phyloP scores from a whole-genome alignment of 2,113 vertebrate genomes.

The Odocoileus virginianus region DNA sequence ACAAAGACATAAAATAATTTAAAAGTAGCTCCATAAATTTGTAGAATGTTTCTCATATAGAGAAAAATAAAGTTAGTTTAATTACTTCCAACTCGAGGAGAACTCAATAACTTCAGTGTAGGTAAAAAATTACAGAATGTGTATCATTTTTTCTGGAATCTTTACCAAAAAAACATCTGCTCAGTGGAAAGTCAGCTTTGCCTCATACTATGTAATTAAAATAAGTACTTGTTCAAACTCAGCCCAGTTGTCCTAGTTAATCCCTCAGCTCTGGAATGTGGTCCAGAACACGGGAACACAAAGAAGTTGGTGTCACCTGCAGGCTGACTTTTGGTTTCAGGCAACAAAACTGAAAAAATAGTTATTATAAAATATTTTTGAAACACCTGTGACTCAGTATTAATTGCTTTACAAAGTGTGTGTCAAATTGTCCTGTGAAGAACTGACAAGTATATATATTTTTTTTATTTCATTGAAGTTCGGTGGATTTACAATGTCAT shows the following conservation, averaged over 20 bases:
- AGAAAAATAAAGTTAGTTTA: background rate
- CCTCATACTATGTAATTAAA: slow-evolving; percentile 40
- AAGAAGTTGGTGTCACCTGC: background rate
- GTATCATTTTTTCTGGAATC: background rate
- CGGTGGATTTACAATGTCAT: background rate
- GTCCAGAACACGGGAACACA: background rate
- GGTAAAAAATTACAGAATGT: background rate
- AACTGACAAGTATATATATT: background rate
- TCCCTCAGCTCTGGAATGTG: background rate
- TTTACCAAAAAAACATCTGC: background rate
- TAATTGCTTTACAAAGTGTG: slow-evolving; percentile 18
- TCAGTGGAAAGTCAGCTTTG: background rate
- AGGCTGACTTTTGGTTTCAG: background rate
- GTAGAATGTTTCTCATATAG: background rate
- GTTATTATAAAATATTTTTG: background rate
- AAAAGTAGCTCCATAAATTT: background rate
- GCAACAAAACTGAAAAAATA: background rate
- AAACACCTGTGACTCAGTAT: background rate
- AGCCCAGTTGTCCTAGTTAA: background rate
- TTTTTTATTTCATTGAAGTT: background rate
- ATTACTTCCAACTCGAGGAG: background rate
- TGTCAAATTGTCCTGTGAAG: slow-evolving; percentile 14
- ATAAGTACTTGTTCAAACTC: slow-evolving; percentile 14
- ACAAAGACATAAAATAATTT: background rate
- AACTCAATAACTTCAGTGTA: background rate